Base-by-base conservation (phyloP, 2,888 invertebrate species). In the Ellobium chinense region DNA sequence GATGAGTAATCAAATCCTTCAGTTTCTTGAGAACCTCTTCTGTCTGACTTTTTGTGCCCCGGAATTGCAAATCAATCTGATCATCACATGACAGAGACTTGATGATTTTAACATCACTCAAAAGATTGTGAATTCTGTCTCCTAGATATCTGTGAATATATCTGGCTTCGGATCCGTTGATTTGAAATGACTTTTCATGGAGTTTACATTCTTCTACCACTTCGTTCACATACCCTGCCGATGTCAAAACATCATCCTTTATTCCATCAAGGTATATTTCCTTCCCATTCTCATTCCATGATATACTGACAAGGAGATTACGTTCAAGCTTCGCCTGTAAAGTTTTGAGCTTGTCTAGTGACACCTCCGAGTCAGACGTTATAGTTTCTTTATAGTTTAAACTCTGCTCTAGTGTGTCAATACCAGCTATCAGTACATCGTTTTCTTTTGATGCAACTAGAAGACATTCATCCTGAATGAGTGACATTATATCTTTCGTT, bases 231-330 rank as follows among this genome's bases (percentile, higher is more conserved):
- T 65, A 46, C 31, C 65, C 65, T 2, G 2, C 31, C 34, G 75
- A 27, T 7, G 24, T 31, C 39, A 65, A 65, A 2, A 75, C 75
- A 75, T 75, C 75, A 75, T 75, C 75, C 18, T 54, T 75, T 29
- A 75, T 34, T 3, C 75, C 75, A 46, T 65, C 75, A 39, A 75
- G 54, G 34, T 18, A 29, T 4, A 75, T 65, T 34, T 46, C 75
- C 31, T 7, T n/a, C 46, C 39, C 75, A 54, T 18, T 34, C 46
- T 63, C 75, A 54, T 18, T 34, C 75, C 65, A 75, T 12, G 39
- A 39, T 34, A 46, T 18, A 46, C 54, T 75, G 12, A 75, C 75
- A 31, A 75, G 65, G n/a, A 65, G 54, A 31, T 46, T 24, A 39
- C 7, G 18, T 65, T 75, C 75, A 24, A 65, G 27, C 29, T 18